phyloP scores from a whole-genome alignment of 2,113 vertebrate genomes.

The Caranx ignobilis region DNA sequence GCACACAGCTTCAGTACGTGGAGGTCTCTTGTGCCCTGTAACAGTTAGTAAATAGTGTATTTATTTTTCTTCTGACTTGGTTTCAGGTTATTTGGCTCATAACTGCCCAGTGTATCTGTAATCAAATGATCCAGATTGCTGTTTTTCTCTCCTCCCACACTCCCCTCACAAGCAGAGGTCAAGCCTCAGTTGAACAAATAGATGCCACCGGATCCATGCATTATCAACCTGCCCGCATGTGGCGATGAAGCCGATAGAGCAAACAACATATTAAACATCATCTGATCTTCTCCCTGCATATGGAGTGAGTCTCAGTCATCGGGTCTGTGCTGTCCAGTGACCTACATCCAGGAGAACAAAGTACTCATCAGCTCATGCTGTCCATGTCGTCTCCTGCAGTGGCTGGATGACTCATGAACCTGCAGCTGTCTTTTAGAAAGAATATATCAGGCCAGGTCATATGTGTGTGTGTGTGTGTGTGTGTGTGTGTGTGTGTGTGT shows the following conservation, averaged over 20 bases:
- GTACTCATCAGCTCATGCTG: conserved; percentile 17
- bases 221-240: conserved; percentile 33
- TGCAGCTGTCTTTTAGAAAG: background rate
- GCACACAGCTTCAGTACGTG: too few relatives aligned
- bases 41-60: background rate
- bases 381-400: background rate
- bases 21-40: too few relatives aligned
- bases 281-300: conserved; percentile 60
- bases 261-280: conserved; percentile 52
- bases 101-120: background rate
- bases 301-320: conserved; percentile 48
- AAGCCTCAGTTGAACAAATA: conserved; percentile 21
- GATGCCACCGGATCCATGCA: conserved; percentile 29
- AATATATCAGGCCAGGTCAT: background rate
- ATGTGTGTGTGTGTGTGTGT: too few relatives aligned
- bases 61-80: background rate
- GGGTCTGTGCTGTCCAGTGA: conserved; percentile 53
- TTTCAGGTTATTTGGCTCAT: background rate
- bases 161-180: conserved; percentile 37
- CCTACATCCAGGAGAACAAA: conserved; percentile 56
- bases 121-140: background rate
- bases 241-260: conserved; percentile 19
- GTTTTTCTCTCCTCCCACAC: background rate
- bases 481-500: too few relatives aligned
- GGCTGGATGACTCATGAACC: background rate